Evolutionary conservation across 2,113 vertebrate species (phyloP), one percentile per base, ranked within the genome.

Genomic region (Talpa occidentalis): DNA sequence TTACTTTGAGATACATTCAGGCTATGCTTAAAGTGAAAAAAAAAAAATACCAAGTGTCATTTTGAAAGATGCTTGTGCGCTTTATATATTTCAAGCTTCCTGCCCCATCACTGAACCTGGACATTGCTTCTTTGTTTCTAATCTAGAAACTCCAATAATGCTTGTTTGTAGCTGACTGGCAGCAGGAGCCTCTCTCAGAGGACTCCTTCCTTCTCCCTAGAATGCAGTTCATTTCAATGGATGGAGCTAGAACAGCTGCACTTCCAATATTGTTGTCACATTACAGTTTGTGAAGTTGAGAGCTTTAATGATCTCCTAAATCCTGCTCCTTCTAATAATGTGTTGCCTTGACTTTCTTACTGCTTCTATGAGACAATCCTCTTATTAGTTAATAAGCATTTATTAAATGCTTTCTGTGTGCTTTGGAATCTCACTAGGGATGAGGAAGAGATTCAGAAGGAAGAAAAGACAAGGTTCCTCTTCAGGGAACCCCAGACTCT

Each of bases 271-370:
- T 37, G 15, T 54, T 73, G 90, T 91, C 95, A 24, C 82, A 40
- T 85, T 90, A 81, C 54, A 88, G 96, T 95, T 97, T 96, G 97
- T 83, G 93, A 96, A 90, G 90, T 89, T 59, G 93, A 97, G 88
- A 95, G 94, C 85, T 98, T 97, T 94, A 97, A 96, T 98, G 67
- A 0, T 93, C 35, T 94, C 88, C 60, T 52, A 86, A 92, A 88
- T 95, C 76, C 84, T 95, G 79, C 96, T 97, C 96, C 98, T 96
- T 74, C 86, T 97, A 85, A 91, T 96, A 94, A 74, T 59, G 32
- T 37, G 88, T 96, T 96, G 90, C 96, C 81, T 94, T 86, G 91
- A 85, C 80, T n/a, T 80, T 97, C 93, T 97, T 93, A 95, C 37
- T 82, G 54, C 88, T 97, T 59, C 97, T 96, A 85, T 95, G 83